Evolutionary conservation across 1,140 invertebrate genomes (phyloP).

Genomic region (Hylaeus volcanicus): DNA sequence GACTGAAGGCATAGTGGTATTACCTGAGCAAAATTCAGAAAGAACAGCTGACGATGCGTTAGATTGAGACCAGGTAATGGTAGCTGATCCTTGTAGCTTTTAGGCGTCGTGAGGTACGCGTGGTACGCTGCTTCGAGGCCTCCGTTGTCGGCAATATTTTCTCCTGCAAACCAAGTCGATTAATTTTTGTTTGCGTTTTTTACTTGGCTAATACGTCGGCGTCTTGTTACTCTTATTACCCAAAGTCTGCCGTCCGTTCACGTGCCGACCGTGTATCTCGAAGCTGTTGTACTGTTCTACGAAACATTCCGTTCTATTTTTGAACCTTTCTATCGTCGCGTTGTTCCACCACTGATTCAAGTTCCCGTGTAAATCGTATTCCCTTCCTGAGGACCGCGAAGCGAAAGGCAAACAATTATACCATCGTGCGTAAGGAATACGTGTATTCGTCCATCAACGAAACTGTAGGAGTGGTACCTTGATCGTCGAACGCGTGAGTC

Average conservation of each 20-base stretch:
- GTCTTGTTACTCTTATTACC: slow-evolving; percentile 61
- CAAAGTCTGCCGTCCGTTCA: slow-evolving; percentile 86
- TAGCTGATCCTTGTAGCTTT: slow-evolving; percentile 80
- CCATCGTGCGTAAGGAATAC: no score
- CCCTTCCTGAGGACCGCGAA: slow-evolving; percentile 81
- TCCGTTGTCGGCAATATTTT: slow-evolving; percentile 97
- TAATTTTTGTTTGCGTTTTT: no score
- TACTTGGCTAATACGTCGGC: neutral
- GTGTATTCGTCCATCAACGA: neutral
- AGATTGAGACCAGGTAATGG: slow-evolving; percentile 90
- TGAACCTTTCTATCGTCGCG: slow-evolving; percentile 93
- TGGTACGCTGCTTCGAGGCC: slow-evolving; percentile 95
- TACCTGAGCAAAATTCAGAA: slow-evolving; percentile 95
- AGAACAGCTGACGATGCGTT: slow-evolving; percentile 94
- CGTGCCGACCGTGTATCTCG: slow-evolving; percentile 81
- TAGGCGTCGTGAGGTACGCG: slow-evolving; percentile 86
- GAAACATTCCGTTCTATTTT: slow-evolving; percentile 93
- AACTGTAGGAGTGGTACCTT: slow-evolving; percentile 82
- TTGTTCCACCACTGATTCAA: slow-evolving; percentile 99
- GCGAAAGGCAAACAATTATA: neutral
- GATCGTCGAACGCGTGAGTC: slow-evolving; percentile 97
- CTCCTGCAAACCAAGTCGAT: slow-evolving; percentile 81
- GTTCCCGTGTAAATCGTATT: slow-evolving; percentile 88
- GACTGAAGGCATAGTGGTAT: neutral
- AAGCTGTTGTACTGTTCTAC: slow-evolving; percentile 93